Evolutionary conservation across 2,888 invertebrate genomes (phyloP), one percentile per base, ranked within the genome.

Genomic region (Helleia helle): DNA sequence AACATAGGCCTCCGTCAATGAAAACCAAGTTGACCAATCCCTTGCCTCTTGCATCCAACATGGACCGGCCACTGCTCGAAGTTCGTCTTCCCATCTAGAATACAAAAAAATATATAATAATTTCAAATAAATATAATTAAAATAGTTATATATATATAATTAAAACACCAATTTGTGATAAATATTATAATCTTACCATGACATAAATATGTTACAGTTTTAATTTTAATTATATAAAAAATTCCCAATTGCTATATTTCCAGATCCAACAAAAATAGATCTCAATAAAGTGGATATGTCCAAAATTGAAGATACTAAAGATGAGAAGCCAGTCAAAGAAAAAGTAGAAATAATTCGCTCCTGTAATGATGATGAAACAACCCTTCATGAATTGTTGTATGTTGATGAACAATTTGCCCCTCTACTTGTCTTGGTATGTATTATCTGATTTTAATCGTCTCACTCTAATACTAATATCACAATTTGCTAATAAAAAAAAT

Each of bases 361-460:
- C 12, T 22, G 41, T 0, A 63, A 72, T 6, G 79, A 77, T 17
- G 76, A 79, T 4, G 59, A 59, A 0, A 57, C 55, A 0, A 27
- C 14, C 11, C 43, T 83, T 9, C 68, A 71, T 14, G 76, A 76
- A 29, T 40, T 83, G 38, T 46, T 83, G 15, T 46, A 55, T 2
- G 52, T 83, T 0, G 83, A 83, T 24, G 83, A 83, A 12, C 73
- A 74, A 44, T 62, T 52, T 36, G 49, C 55, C 7, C 59, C 62
- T 0, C 36, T 65, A 5, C 29, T 65, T 14, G 40, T 54, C 3
- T 36, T 63, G 54, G 64, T 65, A 27, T 59, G 68, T 44, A 5
- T 8, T 7, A 18, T 9, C 25, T 7, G 15, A 36, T n/a, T n/a
- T n/a, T n/a, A n/a, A n/a, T n/a, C n/a, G n/a, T n/a, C n/a, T n/a